Conservation (phyloP, 2,797 vertebrate genomes). For the Mus minutoides region DNA sequence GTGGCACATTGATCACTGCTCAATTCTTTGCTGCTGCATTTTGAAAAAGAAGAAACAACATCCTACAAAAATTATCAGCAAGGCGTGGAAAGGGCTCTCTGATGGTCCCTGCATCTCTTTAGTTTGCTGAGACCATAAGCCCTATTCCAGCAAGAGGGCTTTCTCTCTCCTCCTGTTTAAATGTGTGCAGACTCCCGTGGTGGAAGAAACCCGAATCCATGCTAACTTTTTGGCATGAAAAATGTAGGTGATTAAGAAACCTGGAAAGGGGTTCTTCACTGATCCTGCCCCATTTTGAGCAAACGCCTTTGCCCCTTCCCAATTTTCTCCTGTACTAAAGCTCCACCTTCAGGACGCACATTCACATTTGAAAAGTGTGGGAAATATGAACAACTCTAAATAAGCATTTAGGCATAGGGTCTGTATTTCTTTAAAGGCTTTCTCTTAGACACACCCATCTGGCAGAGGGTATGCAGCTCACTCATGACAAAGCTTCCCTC, state of each 20-base stretch:
- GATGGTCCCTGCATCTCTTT: slow-evolving; percentile 2
- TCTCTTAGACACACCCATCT: neutral
- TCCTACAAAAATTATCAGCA: slow-evolving; percentile 59
- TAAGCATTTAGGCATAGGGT: slow-evolving; percentile 42
- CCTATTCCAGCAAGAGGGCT: neutral
- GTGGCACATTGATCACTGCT: slow-evolving; percentile 63
- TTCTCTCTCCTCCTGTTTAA: slow-evolving; percentile 38
- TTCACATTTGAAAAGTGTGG: slow-evolving; percentile 75
- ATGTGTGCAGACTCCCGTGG: slow-evolving; percentile 30
- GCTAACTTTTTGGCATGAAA: slow-evolving; percentile 69
- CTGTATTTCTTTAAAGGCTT: slow-evolving; percentile 20
- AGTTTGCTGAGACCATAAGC: neutral
- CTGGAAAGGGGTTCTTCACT: slow-evolving; percentile 10
- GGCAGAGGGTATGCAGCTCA: neutral
- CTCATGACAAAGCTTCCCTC: neutral
- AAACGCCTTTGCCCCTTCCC: slow-evolving; percentile 55
- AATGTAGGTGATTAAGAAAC: slow-evolving; percentile 28
- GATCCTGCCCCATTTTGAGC: slow-evolving; percentile 66
- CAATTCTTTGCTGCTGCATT: slow-evolving; percentile 58
- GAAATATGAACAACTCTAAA: slow-evolving; percentile 53
- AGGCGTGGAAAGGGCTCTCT: slow-evolving; percentile 10
- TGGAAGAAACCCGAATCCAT: slow-evolving; percentile 48
- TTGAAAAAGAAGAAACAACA: slow-evolving; percentile 60
- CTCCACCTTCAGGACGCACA: slow-evolving; percentile 83
- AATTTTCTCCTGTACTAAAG: slow-evolving; percentile 80